Percentiles rank a stretch among this genome's conserved stretches.
Conservation (phyloP, 2,888 invertebrate species). For the Blastobasis adustella region DNA sequence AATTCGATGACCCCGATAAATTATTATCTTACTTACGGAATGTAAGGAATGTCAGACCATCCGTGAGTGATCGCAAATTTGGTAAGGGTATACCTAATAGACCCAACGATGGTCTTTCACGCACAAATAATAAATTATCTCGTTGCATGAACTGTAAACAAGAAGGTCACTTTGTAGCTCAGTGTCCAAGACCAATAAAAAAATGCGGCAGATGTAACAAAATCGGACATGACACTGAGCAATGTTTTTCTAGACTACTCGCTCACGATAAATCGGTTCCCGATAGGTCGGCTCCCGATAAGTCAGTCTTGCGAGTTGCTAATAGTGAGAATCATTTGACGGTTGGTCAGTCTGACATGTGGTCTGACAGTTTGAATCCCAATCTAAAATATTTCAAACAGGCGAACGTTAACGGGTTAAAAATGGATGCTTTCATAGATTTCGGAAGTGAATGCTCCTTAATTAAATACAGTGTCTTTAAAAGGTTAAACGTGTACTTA, state of each 20-base stretch:
- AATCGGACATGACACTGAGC: conserved; percentile 1
- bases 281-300: background rate
- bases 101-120: background rate
- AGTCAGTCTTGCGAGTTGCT: background rate
- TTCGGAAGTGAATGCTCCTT: conserved; percentile 7
- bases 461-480: background rate
- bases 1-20: conserved; percentile 12
- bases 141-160: conserved; percentile 3
- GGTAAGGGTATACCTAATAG: background rate
- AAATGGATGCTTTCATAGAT: conserved; percentile 3
- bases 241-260: conserved; percentile 1
- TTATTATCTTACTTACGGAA: conserved; percentile 11
- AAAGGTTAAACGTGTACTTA: background rate
- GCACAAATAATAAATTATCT: background rate
- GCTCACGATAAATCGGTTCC: background rate
- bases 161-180: conserved; percentile 1
- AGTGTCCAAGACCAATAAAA: conserved; percentile 4
- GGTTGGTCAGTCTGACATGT: too few relatives aligned
- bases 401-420: conserved; percentile 1
- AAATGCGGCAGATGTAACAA: conserved; percentile 4
- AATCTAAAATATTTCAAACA: conserved; percentile 4
- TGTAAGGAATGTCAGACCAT: conserved; percentile 3
- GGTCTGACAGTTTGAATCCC: background rate
- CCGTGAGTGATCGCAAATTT: background rate
- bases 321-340: too few relatives aligned